Evolutionary conservation across 2,797 vertebrate genomes (phyloP), one percentile per base, ranked within the genome.

Genomic region (Benthosema pterotum): DNA sequence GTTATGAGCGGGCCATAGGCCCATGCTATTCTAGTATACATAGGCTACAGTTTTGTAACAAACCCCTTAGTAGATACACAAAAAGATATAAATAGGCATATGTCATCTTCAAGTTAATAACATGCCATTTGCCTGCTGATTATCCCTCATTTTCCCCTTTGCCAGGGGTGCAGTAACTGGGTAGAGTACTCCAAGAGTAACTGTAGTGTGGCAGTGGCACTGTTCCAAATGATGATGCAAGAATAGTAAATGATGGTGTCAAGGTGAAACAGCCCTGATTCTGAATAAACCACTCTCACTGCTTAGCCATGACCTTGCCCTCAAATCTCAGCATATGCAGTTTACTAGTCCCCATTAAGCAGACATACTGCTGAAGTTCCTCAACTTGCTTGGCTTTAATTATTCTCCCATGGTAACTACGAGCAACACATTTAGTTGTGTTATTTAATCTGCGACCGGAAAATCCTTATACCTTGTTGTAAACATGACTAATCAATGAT

Each of bases 91-190:
- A 9, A 38, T 2, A 38, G 22, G 3, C 63, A 74, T 79, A 58
- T 69, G 73, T 77, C 77, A 75, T 64, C 22, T 25, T 25, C 22
- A 25, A 25, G 22, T 25, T 25, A 25, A 25, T 25, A 25, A 25
- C 61, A 28, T 68, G 55, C 72, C 62, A 60, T 61, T 49, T 53
- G 60, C 52, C 52, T 55, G 56, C 53, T 19, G 15, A 1, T 48
- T 57, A 51, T 15, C 16, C 15, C 2, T 47, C 16, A 3, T 25
- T 59, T 57, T 71, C 68, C 43, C 61, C 74, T 61, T 25, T 62
- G 52, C 60, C 56, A 60, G 17, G 49, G 32, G 59, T 61, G 57
- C 68, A 16, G 50, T 53, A 56, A 69, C 52, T 51, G 57, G 48
- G 65, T 15, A 63, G 54, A 58, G 65, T n/a, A 63, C 52, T 60